These are phyloP conservation scores for Falco punctatus DNA, from an alignment of 2,113 vertebrate species.

Conservation along the genomic window DNA sequence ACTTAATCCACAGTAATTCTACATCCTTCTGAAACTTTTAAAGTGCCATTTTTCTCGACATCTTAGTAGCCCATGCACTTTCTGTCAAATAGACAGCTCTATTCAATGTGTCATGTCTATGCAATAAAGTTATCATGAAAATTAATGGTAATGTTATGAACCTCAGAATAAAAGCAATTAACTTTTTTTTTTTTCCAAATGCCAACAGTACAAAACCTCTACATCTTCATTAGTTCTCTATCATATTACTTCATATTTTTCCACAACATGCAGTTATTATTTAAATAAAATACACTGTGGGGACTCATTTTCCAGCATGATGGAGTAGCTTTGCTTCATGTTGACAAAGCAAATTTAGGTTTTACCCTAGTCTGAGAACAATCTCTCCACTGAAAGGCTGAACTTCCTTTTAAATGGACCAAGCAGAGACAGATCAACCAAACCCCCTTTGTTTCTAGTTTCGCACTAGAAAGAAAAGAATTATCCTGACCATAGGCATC, in stretches of 20 bases:
- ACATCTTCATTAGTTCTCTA: conserved; percentile 33
- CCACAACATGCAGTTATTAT: not conserved
- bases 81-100: conserved; percentile 1
- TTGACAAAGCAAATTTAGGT: not conserved
- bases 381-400: not conserved
- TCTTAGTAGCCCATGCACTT: conserved; percentile 3
- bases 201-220: not conserved
- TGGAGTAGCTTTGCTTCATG: not conserved
- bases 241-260: conserved; percentile 13
- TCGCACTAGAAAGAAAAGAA: not conserved
- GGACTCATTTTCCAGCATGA: not conserved
- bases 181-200: conserved; percentile 9
- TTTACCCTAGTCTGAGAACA: not conserved
- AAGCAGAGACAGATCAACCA: not conserved
- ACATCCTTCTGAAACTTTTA: not conserved
- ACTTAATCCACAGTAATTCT: not conserved
- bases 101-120: not conserved
- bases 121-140: conserved; percentile 14
- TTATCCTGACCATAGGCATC: not conserved
- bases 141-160: conserved; percentile 9
- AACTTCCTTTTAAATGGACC: not conserved
- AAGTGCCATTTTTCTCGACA: not conserved
- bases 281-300: not conserved
- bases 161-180: conserved; percentile 41
- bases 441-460: not conserved